These are phyloP conservation scores for Ochropacha duplaris DNA, from an alignment of 2,888 invertebrate genomes.

Conservation along the genomic window DNA sequence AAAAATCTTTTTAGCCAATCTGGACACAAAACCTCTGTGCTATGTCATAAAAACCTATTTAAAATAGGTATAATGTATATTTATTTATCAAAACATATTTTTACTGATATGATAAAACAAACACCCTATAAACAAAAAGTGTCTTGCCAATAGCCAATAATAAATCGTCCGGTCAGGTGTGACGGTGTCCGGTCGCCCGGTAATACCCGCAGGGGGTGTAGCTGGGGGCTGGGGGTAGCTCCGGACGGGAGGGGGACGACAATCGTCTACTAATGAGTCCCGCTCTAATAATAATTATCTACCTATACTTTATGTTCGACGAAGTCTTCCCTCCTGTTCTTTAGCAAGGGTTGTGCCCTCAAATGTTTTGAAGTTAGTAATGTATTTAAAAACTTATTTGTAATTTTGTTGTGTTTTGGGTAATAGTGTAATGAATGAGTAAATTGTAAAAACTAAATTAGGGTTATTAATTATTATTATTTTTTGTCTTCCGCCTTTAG, in stretches of 20 bases:
- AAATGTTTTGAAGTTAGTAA: neutral
- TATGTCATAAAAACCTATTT: too few relatives aligned
- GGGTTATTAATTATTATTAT: too few relatives aligned
- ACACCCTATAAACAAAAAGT: slow-evolving; percentile 57
- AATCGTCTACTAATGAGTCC: slow-evolving; percentile 80
- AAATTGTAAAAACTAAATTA: too few relatives aligned
- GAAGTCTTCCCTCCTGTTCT: slow-evolving; percentile 54
- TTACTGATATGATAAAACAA: slow-evolving; percentile 15
- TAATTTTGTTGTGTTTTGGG: too few relatives aligned
- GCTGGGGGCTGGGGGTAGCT: slow-evolving; percentile 21
- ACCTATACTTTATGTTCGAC: slow-evolving; percentile 76
- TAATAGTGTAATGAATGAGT: too few relatives aligned
- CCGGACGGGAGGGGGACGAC: slow-evolving; percentile 46
- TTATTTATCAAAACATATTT: neutral
- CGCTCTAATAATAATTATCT: slow-evolving; percentile 79
- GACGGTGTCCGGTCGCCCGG: slow-evolving; percentile 45
- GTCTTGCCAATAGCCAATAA: slow-evolving; percentile 64
- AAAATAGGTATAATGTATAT: neutral
- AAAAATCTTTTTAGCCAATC: too few relatives aligned
- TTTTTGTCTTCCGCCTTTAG: too few relatives aligned
- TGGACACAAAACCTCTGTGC: too few relatives aligned
- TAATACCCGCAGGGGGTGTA: slow-evolving; percentile 17
- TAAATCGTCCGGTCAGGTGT: slow-evolving; percentile 67
- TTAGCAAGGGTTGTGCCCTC: slow-evolving; percentile 55
- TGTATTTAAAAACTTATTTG: too few relatives aligned